Conservation (phyloP, 2,113 vertebrate genomes). For the Athene cunicularia region DNA sequence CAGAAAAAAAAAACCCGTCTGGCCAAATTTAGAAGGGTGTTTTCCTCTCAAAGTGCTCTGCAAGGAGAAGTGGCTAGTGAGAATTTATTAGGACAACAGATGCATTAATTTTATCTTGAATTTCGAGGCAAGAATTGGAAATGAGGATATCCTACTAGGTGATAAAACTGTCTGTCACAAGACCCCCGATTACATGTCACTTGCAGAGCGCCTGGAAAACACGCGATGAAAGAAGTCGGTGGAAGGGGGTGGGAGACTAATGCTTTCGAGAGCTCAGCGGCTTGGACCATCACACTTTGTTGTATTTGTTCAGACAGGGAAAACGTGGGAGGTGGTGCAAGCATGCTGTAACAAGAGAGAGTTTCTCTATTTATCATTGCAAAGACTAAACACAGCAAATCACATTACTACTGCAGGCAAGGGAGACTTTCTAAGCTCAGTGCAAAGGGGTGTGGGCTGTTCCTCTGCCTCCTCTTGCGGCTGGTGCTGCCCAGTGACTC, state of each 20-base stretch:
- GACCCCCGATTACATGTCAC: constrained; percentile 66
- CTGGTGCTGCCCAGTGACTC: neutral
- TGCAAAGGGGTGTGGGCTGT: neutral
- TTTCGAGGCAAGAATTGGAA: constrained; percentile 73
- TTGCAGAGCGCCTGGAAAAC: constrained; percentile 55
- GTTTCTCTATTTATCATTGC: constrained; percentile 40
- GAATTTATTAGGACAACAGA: constrained; percentile 71
- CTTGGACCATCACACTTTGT: constrained; percentile 43
- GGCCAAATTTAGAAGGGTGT: constrained; percentile 62
- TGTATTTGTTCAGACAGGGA: constrained; percentile 55
- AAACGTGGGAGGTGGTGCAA: constrained; percentile 56
- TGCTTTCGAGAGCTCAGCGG: constrained; percentile 29
- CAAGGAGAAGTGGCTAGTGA: constrained; percentile 65
- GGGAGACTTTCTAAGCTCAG: constrained; percentile 15
- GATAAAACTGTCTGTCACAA: constrained; percentile 76
- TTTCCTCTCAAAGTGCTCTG: constrained; percentile 55
- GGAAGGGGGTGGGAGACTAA: constrained; percentile 47
- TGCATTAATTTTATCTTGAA: constrained; percentile 70
- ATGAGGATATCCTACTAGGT: constrained; percentile 75
- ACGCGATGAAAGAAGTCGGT: constrained; percentile 45
- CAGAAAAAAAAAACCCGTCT: constrained; percentile 11
- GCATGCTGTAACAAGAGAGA: constrained; percentile 36
- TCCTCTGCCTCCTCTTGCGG: neutral
- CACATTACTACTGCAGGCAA: constrained; percentile 13
- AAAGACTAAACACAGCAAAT: constrained; percentile 44